phyloP scores from a whole-genome alignment of 92 coral and sea anemone species.

The Chrysogorgia sp. region DNA sequence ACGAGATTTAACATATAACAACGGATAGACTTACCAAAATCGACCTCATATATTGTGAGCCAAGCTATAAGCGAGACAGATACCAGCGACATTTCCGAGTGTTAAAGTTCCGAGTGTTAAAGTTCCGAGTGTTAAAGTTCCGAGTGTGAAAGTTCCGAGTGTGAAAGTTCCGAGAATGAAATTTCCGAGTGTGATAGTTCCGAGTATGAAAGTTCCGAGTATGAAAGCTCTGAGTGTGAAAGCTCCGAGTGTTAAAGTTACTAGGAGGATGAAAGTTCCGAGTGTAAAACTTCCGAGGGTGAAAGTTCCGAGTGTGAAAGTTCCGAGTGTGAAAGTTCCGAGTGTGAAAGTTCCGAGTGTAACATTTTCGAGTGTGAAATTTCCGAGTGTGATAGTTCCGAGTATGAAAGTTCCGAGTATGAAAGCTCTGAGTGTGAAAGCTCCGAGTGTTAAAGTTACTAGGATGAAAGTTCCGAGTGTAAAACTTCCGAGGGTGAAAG shows the following conservation, averaged over 20 bases:
- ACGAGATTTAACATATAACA: slow-evolving; percentile 7
- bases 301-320: too few relatives aligned
- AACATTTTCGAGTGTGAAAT: background rate
- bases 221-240: background rate
- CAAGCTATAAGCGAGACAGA: too few relatives aligned
- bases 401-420: slow-evolving; percentile 1
- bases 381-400: background rate
- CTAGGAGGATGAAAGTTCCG: slow-evolving; percentile 1
- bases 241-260: background rate
- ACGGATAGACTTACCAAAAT: too few relatives aligned
- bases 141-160: background rate
- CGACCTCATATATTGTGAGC: too few relatives aligned
- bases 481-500: background rate
- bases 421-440: background rate
- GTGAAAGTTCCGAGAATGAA: slow-evolving; percentile 4
- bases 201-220: background rate
- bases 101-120: too few relatives aligned
- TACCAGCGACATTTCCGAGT: too few relatives aligned
- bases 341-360: background rate
- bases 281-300: too few relatives aligned
- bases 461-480: background rate
- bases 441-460: background rate
- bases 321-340: too few relatives aligned
- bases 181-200: slow-evolving; percentile 3
- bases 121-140: too few relatives aligned